phyloP scores from a whole-genome alignment of 2,797 vertebrate genomes.

The Zenarchopterus dispar region DNA sequence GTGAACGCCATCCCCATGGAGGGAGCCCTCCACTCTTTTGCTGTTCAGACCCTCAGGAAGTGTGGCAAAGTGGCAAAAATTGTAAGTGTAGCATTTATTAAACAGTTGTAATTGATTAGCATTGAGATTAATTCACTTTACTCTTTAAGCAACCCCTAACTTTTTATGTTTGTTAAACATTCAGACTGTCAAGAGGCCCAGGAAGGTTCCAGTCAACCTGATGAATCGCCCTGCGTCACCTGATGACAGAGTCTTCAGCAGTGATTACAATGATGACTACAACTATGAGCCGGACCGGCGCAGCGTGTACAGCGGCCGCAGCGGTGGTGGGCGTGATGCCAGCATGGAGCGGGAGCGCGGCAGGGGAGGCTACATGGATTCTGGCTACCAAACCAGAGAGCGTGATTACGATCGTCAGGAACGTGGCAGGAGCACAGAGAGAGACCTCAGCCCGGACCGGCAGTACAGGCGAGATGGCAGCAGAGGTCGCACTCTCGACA shows the following conservation, averaged over 20 bases:
- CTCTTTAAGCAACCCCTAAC: background rate
- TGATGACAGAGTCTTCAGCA: slow-evolving; percentile 87
- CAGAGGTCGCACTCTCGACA: slow-evolving; percentile 76
- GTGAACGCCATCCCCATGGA: slow-evolving; percentile 94
- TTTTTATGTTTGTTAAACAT: background rate
- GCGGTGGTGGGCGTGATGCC: slow-evolving; percentile 82
- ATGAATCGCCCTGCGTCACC: slow-evolving; percentile 82
- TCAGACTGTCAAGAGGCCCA: slow-evolving; percentile 91
- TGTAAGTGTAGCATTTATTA: slow-evolving; percentile 81
- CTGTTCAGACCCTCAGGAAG: slow-evolving; percentile 94
- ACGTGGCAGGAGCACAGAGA: slow-evolving; percentile 80
- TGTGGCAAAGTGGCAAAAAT: slow-evolving; percentile 96
- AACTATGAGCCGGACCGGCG: slow-evolving; percentile 84
- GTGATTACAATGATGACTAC: slow-evolving; percentile 88
- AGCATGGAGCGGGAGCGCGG: slow-evolving; percentile 74
- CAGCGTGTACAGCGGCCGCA: slow-evolving; percentile 84
- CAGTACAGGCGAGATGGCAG: slow-evolving; percentile 80
- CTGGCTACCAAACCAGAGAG: slow-evolving; percentile 74
- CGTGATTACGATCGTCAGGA: slow-evolving; percentile 72
- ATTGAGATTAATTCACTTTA: too few relatives aligned
- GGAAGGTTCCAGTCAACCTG: slow-evolving; percentile 84
- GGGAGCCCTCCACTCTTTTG: slow-evolving; percentile 90
- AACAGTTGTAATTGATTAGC: background rate
- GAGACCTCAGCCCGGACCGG: slow-evolving; percentile 83
- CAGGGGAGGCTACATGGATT: slow-evolving; percentile 64